phyloP scores from a whole-genome alignment of 1,140 invertebrate genomes.

The Callitettix versicolor region DNA sequence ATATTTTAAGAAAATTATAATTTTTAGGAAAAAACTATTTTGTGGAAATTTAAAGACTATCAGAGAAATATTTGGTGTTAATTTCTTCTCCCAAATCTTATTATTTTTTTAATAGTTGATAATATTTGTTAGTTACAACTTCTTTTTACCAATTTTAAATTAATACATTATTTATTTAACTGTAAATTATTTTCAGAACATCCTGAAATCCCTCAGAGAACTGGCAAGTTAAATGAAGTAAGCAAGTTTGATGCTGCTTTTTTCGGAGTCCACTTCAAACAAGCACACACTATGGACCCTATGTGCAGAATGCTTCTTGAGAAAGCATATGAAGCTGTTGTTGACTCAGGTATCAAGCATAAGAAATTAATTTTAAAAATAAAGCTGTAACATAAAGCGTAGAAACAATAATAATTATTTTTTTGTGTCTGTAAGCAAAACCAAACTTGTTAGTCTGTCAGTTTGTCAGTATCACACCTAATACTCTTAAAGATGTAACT shows the following conservation, averaged over 20 bases:
- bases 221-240: slow-evolving; percentile 69
- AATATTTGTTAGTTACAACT: too few relatives aligned
- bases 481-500: too few relatives aligned
- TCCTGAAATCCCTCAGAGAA: slow-evolving; percentile 56
- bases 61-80: too few relatives aligned
- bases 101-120: too few relatives aligned
- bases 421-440: neutral
- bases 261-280: slow-evolving; percentile 71
- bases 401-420: neutral
- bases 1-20: too few relatives aligned
- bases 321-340: slow-evolving; percentile 73
- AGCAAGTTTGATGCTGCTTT: slow-evolving; percentile 74
- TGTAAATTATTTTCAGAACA: slow-evolving; percentile 36
- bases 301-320: slow-evolving; percentile 78
- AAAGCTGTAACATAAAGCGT: slow-evolving; percentile 30
- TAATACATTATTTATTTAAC: neutral
- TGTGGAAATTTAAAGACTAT: too few relatives aligned
- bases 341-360: slow-evolving; percentile 61
- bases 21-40: too few relatives aligned
- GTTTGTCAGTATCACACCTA: too few relatives aligned
- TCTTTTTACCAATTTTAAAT: too few relatives aligned
- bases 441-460: neutral
- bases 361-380: slow-evolving; percentile 21
- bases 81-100: too few relatives aligned
- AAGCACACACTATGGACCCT: slow-evolving; percentile 80